Percentiles rank a stretch among this genome's conserved stretches.
Conservation (phyloP, 2,888 invertebrate genomes). For the Tortrix viridana region DNA sequence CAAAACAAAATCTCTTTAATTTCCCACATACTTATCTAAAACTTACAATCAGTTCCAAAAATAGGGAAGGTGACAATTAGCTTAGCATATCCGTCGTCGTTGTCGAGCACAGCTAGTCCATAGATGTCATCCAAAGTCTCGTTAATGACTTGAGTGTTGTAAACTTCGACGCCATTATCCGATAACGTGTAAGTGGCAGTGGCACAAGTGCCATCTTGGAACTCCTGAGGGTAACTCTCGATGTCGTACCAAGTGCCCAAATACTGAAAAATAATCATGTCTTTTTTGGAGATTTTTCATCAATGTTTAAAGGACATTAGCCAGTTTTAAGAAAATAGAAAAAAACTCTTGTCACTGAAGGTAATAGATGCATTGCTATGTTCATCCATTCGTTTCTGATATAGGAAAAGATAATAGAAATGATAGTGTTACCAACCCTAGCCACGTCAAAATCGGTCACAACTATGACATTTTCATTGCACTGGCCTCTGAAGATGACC, state of each 20-base stretch:
- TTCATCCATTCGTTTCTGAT: too few species aligned
- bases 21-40: too few species aligned
- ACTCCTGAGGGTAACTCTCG: slow-evolving; percentile 66
- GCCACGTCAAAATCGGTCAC: slow-evolving; percentile 46
- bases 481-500: slow-evolving; percentile 43
- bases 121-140: slow-evolving; percentile 72
- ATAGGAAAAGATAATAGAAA: too few species aligned
- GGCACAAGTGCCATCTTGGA: slow-evolving; percentile 83
- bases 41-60: slow-evolving; percentile 49
- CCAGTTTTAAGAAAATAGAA: too few species aligned
- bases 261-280: slow-evolving; percentile 61
- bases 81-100: slow-evolving; percentile 68
- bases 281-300: too few species aligned
- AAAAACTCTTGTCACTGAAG: too few species aligned
- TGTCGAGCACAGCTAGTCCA: slow-evolving; percentile 65
- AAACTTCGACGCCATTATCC: slow-evolving; percentile 42
- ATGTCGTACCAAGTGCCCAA: slow-evolving; percentile 85
- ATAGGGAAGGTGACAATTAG: slow-evolving; percentile 78
- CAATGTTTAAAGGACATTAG: too few species aligned
- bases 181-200: slow-evolving; percentile 72
- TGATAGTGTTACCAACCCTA: slow-evolving; percentile 41
- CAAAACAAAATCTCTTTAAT: too few species aligned
- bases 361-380: too few species aligned
- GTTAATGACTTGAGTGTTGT: slow-evolving; percentile 47
- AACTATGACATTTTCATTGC: slow-evolving; percentile 38